Conservation (phyloP, 1,140 invertebrate genomes). For the Tetramorium parvispinum region DNA sequence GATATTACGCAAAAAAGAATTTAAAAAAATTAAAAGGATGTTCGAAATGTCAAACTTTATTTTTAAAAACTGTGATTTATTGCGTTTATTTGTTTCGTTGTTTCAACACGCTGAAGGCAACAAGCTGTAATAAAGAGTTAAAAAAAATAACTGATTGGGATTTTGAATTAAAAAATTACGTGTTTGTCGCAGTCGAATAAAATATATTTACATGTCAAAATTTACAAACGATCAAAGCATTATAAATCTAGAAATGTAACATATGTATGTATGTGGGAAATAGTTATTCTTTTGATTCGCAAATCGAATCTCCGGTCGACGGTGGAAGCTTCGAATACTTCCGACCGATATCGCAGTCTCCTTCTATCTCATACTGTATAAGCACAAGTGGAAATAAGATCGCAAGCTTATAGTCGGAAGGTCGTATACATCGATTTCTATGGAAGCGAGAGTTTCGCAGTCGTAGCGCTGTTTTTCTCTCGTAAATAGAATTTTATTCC, state of each 20-base stretch:
- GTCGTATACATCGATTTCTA: slow-evolving; percentile 12
- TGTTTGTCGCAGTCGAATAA: not conserved
- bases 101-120: not conserved
- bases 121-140: not conserved
- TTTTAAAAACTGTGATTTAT: slow-evolving; percentile 11
- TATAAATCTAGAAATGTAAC: not conserved
- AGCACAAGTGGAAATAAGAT: slow-evolving; percentile 35
- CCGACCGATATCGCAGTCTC: not conserved
- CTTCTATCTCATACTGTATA: slow-evolving; percentile 6
- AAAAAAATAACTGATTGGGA: not conserved
- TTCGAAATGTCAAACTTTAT: slow-evolving; percentile 18
- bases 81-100: slow-evolving; percentile 11
- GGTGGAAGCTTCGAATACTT: not conserved
- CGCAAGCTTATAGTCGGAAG: slow-evolving; percentile 3
- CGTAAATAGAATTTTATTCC: slow-evolving; percentile 34
- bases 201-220: not conserved
- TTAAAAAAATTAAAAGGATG: not conserved
- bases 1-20: not conserved
- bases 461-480: slow-evolving; percentile 1
- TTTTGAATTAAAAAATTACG: slow-evolving; percentile 4
- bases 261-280: not conserved
- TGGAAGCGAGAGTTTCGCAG: slow-evolving; percentile 1
- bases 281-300: not conserved
- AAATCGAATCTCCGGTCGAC: slow-evolving; percentile 20
- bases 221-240: not conserved